Evolutionary conservation across 64 coral and sea anemone genomes (phyloP), one percentile per base, ranked within the genome.

Genomic region (Porites australiensis): DNA sequence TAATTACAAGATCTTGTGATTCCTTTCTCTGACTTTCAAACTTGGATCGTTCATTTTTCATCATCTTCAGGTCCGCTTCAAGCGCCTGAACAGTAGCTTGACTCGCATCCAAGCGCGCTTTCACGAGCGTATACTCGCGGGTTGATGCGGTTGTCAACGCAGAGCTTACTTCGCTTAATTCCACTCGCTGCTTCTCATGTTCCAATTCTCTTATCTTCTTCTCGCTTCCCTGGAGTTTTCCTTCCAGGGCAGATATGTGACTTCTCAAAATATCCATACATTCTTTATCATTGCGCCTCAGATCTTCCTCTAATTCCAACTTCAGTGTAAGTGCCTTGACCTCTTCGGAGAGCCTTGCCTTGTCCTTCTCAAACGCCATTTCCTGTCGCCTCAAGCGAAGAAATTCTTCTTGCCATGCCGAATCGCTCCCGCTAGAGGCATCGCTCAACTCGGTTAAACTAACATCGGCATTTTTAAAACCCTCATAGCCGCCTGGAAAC

Each of bases 231-330:
- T 95, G 93, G 2, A 95, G 93, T 77, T 95, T 95, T 58, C 89
- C 93, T 66, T 95, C 93, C 15, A 95, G 74, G 51, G 85, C 71
- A 68, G 82, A 86, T 18, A 95, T 95, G 82, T 95, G 93, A 46
- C 83, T 74, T 87, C 93, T 70, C 57, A 95, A 70, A 72, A 95
- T 95, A 87, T 95, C 93, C 89, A 95, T 95, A 67, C 93, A 95
- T 67, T 95, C 93, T 75, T 95, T 95, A 79, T 95, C 93, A 53
- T 95, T 95, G 8, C 93, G 89, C 27, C 93, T 72, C 66, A 95
- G 54, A 75, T 95, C 88, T 87, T 95, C 93, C 74, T 95, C 93
- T 5, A 95, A 83, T 61, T 95, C 93, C 74, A 95, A 57, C 63
- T 91, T 95, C 48, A 95, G 76, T 21, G 58, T 73, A 4, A 95